Evolutionary conservation across 2,888 invertebrate species (phyloP).

Genomic region (Apodemia duryi): DNA sequence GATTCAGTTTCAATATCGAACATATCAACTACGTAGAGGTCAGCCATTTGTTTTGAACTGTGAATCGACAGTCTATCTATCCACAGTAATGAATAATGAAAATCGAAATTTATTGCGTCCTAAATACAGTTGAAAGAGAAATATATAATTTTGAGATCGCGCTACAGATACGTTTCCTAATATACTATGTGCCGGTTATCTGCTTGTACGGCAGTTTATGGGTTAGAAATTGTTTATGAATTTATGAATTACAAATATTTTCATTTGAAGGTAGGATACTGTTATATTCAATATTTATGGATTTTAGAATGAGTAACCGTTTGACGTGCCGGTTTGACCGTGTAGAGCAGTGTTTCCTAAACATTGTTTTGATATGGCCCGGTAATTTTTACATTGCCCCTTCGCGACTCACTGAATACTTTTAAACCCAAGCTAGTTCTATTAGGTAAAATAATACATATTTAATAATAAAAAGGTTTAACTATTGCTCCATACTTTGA

Average conservation of each 20-base stretch:
- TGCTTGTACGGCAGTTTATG: slow-evolving; percentile 5
- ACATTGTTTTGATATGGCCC: no score
- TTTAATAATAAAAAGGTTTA: no score
- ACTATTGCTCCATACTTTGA: no score
- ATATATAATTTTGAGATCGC: slow-evolving; percentile 16
- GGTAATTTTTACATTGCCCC: no score
- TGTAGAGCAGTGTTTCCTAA: neutral
- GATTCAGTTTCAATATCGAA: slow-evolving; percentile 9
- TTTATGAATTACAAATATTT: slow-evolving; percentile 12
- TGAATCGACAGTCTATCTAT: slow-evolving; percentile 12
- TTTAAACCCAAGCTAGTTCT: no score
- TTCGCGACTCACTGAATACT: no score
- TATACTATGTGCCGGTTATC: slow-evolving; percentile 8
- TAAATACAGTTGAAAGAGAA: slow-evolving; percentile 12
- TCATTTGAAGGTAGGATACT: slow-evolving; percentile 1
- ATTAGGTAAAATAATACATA: no score
- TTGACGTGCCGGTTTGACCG: neutral
- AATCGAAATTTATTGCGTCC: slow-evolving; percentile 17
- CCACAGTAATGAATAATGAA: slow-evolving; percentile 14
- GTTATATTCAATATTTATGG: slow-evolving; percentile 1
- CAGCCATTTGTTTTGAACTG: slow-evolving; percentile 15
- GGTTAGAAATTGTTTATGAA: slow-evolving; percentile 13
- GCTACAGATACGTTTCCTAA: neutral
- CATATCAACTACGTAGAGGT: slow-evolving; percentile 10
- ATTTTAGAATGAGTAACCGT: neutral